Base-by-base conservation (phyloP, 2,888 invertebrate species). In the Bursaphelenchus okinawaensis region DNA sequence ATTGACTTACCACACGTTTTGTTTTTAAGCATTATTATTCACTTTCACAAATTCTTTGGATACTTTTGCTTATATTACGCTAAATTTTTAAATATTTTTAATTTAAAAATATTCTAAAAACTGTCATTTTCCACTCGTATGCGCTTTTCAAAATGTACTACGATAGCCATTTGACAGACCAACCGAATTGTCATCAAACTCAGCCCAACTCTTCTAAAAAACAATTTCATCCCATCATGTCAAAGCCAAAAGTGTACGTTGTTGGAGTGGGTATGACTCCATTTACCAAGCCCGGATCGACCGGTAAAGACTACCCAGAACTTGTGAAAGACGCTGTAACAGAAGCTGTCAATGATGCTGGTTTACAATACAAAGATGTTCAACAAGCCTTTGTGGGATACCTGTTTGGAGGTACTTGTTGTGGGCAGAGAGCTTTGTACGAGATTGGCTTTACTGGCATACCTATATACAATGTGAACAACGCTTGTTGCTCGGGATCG, bases 401-500 rank as follows among this genome's bases (percentile, higher is more conserved):
- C 56, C 65, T 81, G 55, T 80, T 71, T 62, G 81, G 81, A 52
- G 81, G 78, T 40, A 83, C 85, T 12, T 85, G 85, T 57, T 89
- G 90, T 84, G 98, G 98, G 0, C 98, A 98, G 85, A 87, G 95
- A 72, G 93, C 93, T 9, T 56, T 73, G 26, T 70, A 71, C 51
- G 70, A 73, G 19, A 31, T 68, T 26, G 64, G 64, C 0, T 55
- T 65, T 24, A 71, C 68, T 23, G 65, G 71, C 8, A 69, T 69
- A 29, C 72, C 64, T n/a, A 67, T 58, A 20, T 64, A 69, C 59
- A 62, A 85, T 26, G 84, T 96, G 16, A 96, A 98, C 85, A 98
- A 98, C 83, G 95, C 95, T 82, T 98, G 98, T 83, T 90, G 96
- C 0, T 95, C 95, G 0, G 98, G 98, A 27, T 91, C 95, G 0